Conservation (phyloP, 2,888 invertebrate genomes). For the Sphaeridia pumilis region DNA sequence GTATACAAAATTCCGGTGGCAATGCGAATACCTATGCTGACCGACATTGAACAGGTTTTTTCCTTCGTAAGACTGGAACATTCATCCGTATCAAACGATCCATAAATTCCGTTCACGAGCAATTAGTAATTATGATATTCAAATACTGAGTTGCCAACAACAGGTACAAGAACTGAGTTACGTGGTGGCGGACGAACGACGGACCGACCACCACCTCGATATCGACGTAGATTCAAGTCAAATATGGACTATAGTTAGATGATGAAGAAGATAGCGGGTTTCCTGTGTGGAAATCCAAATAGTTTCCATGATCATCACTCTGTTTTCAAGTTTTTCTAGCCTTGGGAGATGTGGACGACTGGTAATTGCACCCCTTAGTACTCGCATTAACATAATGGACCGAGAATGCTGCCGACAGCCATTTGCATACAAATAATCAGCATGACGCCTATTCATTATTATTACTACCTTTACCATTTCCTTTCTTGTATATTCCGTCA, state of each 20-base stretch:
- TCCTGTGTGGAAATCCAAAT: constrained; percentile 28
- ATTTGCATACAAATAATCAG: constrained; percentile 37
- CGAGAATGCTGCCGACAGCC: constrained; percentile 35
- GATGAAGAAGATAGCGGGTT: constrained; percentile 23
- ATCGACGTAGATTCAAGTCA: constrained; percentile 33
- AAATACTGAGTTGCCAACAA: no score
- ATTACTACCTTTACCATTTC: constrained; percentile 31
- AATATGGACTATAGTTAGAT: constrained; percentile 25
- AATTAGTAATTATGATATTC: no score
- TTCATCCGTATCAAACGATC: no score
- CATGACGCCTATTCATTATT: constrained; percentile 36
- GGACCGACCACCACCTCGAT: no score
- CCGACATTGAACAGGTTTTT: no score
- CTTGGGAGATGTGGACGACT: constrained; percentile 27
- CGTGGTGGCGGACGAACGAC: no score
- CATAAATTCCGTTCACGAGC: no score
- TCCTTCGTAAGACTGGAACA: no score
- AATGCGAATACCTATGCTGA: no score
- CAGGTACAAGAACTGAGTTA: no score
- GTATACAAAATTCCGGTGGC: no score
- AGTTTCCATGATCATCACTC: constrained; percentile 25
- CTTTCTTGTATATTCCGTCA: no score
- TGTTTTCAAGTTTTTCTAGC: constrained; percentile 30
- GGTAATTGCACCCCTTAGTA: constrained; percentile 35
- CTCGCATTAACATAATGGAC: constrained; percentile 35